phyloP scores from a whole-genome alignment of 2,113 vertebrate genomes.

The Gymnogyps californianus region DNA sequence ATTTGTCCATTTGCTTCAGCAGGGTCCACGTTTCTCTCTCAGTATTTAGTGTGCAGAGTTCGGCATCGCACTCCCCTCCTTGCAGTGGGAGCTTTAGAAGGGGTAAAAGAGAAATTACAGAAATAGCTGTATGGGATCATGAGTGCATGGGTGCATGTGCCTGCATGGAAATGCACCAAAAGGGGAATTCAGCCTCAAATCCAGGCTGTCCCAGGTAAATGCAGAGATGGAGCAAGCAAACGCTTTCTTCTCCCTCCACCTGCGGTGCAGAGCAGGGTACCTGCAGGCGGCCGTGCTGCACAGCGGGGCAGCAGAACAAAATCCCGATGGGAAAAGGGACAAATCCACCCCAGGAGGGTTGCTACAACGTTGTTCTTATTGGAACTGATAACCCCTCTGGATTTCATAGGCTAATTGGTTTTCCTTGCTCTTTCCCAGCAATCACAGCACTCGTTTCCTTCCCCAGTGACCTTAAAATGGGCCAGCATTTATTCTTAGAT shows the following conservation, averaged over 20 bases:
- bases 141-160: not conserved
- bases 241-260: not conserved
- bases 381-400: not conserved
- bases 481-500: not conserved
- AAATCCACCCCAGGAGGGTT: not conserved
- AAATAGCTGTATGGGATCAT: not conserved
- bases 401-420: not conserved
- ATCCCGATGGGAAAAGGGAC: not conserved
- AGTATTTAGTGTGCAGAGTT: not conserved
- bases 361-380: not conserved
- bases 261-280: not conserved
- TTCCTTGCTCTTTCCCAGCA: not conserved
- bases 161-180: fast-evolving
- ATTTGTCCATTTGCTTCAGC: not conserved
- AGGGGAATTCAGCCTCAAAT: not conserved
- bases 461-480: not conserved
- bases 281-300: not conserved
- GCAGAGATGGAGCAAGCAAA: not conserved
- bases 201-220: not conserved
- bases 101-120: not conserved
- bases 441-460: not conserved
- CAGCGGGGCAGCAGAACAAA: not conserved
- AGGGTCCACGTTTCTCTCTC: not conserved
- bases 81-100: not conserved
- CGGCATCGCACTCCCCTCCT: not conserved